phyloP scores from a whole-genome alignment of 2,797 vertebrate species.

The Staurois parvus region DNA sequence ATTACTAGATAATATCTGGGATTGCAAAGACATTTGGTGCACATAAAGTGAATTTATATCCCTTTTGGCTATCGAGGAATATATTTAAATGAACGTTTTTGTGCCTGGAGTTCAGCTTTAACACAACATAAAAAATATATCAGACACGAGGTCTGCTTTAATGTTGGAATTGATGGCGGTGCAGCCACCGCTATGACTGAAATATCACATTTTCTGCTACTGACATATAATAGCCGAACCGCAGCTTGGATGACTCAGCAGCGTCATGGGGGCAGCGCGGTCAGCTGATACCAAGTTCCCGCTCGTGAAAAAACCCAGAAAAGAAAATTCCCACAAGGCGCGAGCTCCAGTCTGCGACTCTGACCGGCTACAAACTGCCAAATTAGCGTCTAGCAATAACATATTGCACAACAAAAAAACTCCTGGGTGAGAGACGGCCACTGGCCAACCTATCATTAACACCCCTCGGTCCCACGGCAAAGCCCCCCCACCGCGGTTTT shows the following conservation, averaged over 20 bases:
- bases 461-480: background rate
- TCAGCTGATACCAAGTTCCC: conserved; percentile 24
- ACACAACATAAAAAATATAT: too few relatives aligned
- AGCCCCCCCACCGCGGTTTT: background rate
- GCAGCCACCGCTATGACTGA: background rate
- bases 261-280: conserved; percentile 21
- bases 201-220: conserved; percentile 1
- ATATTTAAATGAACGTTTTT: too few relatives aligned
- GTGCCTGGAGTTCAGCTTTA: too few relatives aligned
- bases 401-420: conserved; percentile 36
- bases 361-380: background rate
- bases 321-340: conserved; percentile 17
- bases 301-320: conserved; percentile 34
- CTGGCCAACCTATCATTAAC: conserved; percentile 33
- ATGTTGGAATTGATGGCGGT: too few relatives aligned
- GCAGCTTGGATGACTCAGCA: conserved; percentile 47
- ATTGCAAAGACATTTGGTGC: too few relatives aligned
- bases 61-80: too few relatives aligned
- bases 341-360: background rate
- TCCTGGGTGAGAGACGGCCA: conserved; percentile 33
- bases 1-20: too few relatives aligned
- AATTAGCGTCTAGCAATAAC: conserved; percentile 21
- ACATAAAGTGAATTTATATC: too few relatives aligned
- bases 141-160: too few relatives aligned
- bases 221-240: conserved; percentile 37